A percentile compares a stretch with the other conserved stretches of the same genome.
These are phyloP conservation scores for Agrenia bidenticulata DNA, from an alignment of 2,888 invertebrate genomes.

Conservation along the genomic window DNA sequence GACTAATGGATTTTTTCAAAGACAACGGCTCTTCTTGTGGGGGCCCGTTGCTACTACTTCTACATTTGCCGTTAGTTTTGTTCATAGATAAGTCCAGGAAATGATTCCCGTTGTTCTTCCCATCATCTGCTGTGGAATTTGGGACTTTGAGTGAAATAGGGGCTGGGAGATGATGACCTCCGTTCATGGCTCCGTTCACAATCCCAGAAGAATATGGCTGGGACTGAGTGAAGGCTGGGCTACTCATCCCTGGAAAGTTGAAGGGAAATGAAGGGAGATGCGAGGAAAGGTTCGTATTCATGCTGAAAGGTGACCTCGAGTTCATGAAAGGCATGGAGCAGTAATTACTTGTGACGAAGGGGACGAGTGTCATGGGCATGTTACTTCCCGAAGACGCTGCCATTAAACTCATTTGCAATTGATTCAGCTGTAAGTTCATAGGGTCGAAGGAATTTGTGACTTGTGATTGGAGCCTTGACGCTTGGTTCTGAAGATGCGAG, in stretches of 20 bases:
- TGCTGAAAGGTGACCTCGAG: neutral
- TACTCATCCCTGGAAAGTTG: conserved; percentile 9
- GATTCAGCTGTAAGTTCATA: neutral
- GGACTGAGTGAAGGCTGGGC: no score
- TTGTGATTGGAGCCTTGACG: neutral
- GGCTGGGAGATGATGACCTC: no score
- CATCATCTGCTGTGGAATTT: no score
- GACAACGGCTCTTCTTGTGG: neutral
- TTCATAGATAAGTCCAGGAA: no score
- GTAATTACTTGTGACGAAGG: conserved; percentile 37
- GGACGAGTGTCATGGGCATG: conserved; percentile 22
- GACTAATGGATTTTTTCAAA: neutral
- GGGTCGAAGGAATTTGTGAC: neutral
- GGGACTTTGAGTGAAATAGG: no score
- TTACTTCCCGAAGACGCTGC: neutral
- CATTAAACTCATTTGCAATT: conserved; percentile 14
- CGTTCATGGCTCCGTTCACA: no score
- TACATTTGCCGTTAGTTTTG: no score
- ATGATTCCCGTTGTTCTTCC: no score
- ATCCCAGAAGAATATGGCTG: no score
- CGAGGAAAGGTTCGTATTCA: neutral
- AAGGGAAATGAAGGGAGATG: conserved; percentile 13
- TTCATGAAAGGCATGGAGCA: conserved; percentile 33
- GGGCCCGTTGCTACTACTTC: no score
- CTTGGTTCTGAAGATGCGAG: neutral